Conservation (phyloP, 2,797 vertebrate genomes). For the Typhlichthys eigenmanni region DNA sequence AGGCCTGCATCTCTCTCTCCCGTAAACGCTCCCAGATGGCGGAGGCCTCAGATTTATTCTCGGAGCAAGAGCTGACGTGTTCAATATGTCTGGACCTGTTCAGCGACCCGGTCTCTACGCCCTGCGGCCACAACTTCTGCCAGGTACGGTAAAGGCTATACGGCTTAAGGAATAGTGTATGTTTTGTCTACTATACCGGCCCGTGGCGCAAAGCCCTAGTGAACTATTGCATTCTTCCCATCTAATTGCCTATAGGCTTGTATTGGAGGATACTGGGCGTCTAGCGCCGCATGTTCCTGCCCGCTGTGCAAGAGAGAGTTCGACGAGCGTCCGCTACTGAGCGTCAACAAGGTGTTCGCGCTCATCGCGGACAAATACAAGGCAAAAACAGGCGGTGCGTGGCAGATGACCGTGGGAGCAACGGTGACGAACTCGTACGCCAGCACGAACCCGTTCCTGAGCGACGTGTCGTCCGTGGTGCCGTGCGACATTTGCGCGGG, state of each 20-base stretch:
- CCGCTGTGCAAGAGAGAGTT: slow-evolving; percentile 86
- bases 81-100: slow-evolving; percentile 91
- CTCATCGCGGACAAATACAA: slow-evolving; percentile 68
- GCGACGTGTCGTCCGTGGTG: slow-evolving; percentile 22
- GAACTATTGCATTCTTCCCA: neutral
- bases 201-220: too few relatives aligned
- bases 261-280: slow-evolving; percentile 85
- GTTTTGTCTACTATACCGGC: too few relatives aligned
- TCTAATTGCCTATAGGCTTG: slow-evolving; percentile 58
- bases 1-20: too few relatives aligned
- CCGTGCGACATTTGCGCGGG: slow-evolving; percentile 84
- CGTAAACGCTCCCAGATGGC: slow-evolving; percentile 56
- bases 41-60: slow-evolving; percentile 61
- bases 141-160: slow-evolving; percentile 44
- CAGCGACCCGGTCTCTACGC: slow-evolving; percentile 84
- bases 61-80: slow-evolving; percentile 87
- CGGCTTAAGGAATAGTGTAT: too few relatives aligned
- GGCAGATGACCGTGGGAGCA: accelerated
- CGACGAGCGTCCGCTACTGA: slow-evolving; percentile 78
- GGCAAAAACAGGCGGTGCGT: neutral
- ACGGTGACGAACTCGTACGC: accelerated
- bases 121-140: slow-evolving; percentile 96
- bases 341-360: slow-evolving; percentile 76
- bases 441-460: slow-evolving; percentile 8
- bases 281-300: slow-evolving; percentile 74